Evolutionary conservation across 1,140 invertebrate genomes (phyloP).

Genomic region (Magallana angulata): DNA sequence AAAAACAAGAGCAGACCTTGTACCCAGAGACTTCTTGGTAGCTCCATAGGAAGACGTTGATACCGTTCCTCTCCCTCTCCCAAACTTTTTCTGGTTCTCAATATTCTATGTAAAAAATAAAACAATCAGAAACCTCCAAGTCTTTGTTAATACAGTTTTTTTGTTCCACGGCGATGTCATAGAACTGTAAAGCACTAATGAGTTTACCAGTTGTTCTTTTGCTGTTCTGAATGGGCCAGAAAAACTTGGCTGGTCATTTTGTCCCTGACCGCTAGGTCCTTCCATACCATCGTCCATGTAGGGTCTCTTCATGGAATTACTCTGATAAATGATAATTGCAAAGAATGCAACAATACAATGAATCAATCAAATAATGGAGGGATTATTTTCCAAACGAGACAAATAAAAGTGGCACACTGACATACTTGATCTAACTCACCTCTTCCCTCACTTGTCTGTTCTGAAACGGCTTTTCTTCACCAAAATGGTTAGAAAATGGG

Average conservation of each 20-base stretch:
- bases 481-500: background rate
- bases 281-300: background rate
- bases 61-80: slow-evolving; percentile 55
- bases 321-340: background rate
- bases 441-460: background rate
- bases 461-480: background rate
- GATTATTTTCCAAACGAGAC: no score
- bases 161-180: background rate
- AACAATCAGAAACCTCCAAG: no score
- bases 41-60: slow-evolving; percentile 61
- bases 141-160: background rate
- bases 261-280: background rate
- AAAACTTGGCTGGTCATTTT: background rate
- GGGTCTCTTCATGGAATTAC: background rate
- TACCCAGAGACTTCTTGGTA: slow-evolving; percentile 70
- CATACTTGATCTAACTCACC: background rate
- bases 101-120: slow-evolving; percentile 58
- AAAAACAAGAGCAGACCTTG: slow-evolving; percentile 61
- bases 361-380: no score
- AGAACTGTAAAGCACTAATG: background rate
- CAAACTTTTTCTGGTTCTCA: slow-evolving; percentile 67
- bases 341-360: no score
- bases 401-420: no score
- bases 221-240: slow-evolving; percentile 65
- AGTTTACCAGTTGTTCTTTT: slow-evolving; percentile 67